Evolutionary conservation across 2,797 vertebrate genomes (phyloP), one percentile per base, ranked within the genome.

Genomic region (Pangasius mekongensis): DNA sequence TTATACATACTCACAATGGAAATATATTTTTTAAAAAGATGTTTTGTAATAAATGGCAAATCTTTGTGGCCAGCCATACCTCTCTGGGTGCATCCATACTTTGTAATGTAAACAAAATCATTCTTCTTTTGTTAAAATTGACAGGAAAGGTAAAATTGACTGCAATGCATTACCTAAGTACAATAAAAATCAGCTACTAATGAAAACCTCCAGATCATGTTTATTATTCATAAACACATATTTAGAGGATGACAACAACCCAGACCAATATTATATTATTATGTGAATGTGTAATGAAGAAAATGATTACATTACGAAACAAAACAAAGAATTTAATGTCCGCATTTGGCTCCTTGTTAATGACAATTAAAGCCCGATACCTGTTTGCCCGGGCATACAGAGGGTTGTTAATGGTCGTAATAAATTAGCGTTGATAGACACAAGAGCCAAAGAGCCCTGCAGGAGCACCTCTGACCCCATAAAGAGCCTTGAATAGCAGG

Each of bases 391-490:
- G 30, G 52, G 73, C 85, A 80, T 81, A 89, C 33, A 22, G 66
- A 89, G 58, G 66, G 24, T 43, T 60, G 52, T 73, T 90, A 90
- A 90, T 89, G 86, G 86, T 78, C 0, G 66, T 78, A 88, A 90
- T 91, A 89, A 90, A 91, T 91, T 86, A 91, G 86, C 5, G 27
- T 58, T 87, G 81, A 89, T 88, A 88, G 74, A 67, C 30, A 43
- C 1, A 43, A 76, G 84, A 86, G 89, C 87, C 87, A 87, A 83
- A 84, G 73, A 88, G 66, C 88, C 86, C 85, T 89, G 73, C 86
- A 89, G 87, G 54, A 80, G 49, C 88, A 90, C 89, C 89, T 89
- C 83, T 91, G 87, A 89, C 89, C 87, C 84, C 27, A 89, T 89
- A 92, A 92, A 91, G 33, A 89, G 74, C 71, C 74, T 83, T 85